Evolutionary conservation across 2,113 vertebrate genomes (phyloP).

Genomic region (Pipa parva): DNA sequence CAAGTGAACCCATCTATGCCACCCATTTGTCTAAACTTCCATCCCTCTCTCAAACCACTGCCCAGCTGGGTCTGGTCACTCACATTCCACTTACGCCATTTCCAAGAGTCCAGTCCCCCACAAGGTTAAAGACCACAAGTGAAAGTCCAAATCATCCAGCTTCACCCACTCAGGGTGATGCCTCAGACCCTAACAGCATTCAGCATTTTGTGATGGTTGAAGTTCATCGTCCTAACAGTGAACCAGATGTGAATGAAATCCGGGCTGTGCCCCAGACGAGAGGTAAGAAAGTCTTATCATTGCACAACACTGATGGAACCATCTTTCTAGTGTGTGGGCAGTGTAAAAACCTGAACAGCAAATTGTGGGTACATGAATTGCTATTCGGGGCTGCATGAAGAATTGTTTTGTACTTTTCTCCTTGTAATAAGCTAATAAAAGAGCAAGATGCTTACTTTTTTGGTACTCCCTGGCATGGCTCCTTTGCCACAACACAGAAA

Average conservation of each 20-base stretch:
- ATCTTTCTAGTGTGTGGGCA: too few relatives aligned
- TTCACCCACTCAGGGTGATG: conserved; percentile 48
- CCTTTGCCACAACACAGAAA: too few relatives aligned
- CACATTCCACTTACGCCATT: conserved; percentile 83
- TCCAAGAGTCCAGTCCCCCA: conserved; percentile 86
- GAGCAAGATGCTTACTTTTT: too few relatives aligned
- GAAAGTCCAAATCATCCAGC: conserved; percentile 46
- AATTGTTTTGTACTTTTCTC: too few relatives aligned
- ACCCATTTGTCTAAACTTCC: conserved; percentile 50
- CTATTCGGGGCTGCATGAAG: too few relatives aligned
- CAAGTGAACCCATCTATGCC: conserved; percentile 51
- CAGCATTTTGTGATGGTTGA: conserved; percentile 93
- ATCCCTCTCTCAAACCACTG: conserved; percentile 53
- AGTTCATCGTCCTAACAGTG: conserved; percentile 87
- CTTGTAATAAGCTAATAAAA: too few relatives aligned
- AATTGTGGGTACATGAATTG: too few relatives aligned
- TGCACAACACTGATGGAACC: too few relatives aligned
- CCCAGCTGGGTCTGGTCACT: conserved; percentile 69
- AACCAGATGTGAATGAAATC: conserved; percentile 93
- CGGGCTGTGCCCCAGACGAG: conserved; percentile 83
- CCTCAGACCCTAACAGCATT: conserved; percentile 56
- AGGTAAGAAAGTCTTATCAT: conserved; percentile 66
- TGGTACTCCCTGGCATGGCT: too few relatives aligned
- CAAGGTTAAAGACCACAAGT: conserved; percentile 45
- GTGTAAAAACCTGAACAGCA: too few relatives aligned